Base-by-base conservation (phyloP, 1,140 invertebrate genomes). In the Drosophila ficusphila region DNA sequence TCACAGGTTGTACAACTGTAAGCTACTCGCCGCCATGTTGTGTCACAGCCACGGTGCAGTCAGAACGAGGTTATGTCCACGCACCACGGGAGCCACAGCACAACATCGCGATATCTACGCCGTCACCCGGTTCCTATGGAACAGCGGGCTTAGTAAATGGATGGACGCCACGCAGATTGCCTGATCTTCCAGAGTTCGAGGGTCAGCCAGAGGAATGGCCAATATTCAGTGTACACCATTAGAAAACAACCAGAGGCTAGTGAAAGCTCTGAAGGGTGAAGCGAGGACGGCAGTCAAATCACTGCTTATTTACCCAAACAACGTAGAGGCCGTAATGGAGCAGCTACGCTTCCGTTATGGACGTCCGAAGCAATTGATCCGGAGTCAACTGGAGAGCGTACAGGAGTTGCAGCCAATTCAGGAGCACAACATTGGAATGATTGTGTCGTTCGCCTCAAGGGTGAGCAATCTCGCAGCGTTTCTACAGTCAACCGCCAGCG, bases 151-250 rank as follows among this genome's bases (percentile, higher is more conserved):
- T 18, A 14, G 3, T 8, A 27, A 27, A 27, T 41, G 36, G n/a
- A 18, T 58, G 34, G 14, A 38, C 47, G 19, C 19, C 25, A 11
- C 8, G 56, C 1, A 31, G 7, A 33, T 3, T 34, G 2, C 27
- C 38, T n/a, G 38, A 61, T 11, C 49, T 53, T 19, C 38, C 14
- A 3, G 49, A 54, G 19, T 42, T 61, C 14, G 36, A 29, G 1
- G 36, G 48, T 52, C 18, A 53, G 48, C 36, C 36, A n/a, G 48
- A 33, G 19, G 19, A 54, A 18, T 62, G 49, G 29, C 38, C 29
- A 44, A 53, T 44, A 62, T 36, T 54, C 38, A 12, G 0, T 56
- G 11, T 6, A 33, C 48, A 7, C 18, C 11, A 1, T 21, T 53
- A 1, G 27, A 33, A 4, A 61, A 41, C 5, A 54, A 62, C 8